phyloP scores from a whole-genome alignment of 2,113 vertebrate species.

The Rhineura floridana region DNA sequence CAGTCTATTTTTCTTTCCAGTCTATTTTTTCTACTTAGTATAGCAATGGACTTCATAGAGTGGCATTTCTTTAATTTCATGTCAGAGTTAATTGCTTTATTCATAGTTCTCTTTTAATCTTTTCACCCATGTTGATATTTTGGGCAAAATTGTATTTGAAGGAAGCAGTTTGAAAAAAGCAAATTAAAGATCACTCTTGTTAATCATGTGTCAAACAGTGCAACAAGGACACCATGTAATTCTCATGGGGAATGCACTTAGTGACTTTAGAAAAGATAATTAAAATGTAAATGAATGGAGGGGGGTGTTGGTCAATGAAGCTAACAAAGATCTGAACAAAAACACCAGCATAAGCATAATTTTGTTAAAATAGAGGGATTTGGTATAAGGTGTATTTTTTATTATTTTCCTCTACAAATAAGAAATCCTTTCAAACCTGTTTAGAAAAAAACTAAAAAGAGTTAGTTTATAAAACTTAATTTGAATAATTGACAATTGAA shows the following conservation, averaged over 20 bases:
- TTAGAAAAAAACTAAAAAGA: neutral
- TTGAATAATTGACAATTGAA: neutral
- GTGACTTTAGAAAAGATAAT: conserved; percentile 28
- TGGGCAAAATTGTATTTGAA: neutral
- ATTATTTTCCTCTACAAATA: neutral
- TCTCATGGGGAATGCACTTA: neutral
- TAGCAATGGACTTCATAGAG: neutral
- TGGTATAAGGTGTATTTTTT: neutral
- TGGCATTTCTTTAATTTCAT: neutral
- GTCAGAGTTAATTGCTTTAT: neutral
- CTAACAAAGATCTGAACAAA: neutral
- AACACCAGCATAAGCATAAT: neutral
- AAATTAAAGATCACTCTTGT: conserved; percentile 23
- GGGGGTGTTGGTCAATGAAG: neutral
- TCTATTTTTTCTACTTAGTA: neutral
- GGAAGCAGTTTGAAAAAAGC: conserved; percentile 10
- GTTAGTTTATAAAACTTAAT: neutral
- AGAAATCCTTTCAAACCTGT: fast-evolving
- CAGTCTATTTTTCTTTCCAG: neutral
- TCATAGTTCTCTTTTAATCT: neutral
- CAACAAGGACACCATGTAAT: neutral
- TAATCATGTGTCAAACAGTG: neutral
- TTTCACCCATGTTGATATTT: conserved; percentile 13
- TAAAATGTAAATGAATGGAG: conserved; percentile 31
- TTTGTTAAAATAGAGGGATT: neutral